Conservation (phyloP, 2,888 invertebrate species). For the Eupithecia insigniata region DNA sequence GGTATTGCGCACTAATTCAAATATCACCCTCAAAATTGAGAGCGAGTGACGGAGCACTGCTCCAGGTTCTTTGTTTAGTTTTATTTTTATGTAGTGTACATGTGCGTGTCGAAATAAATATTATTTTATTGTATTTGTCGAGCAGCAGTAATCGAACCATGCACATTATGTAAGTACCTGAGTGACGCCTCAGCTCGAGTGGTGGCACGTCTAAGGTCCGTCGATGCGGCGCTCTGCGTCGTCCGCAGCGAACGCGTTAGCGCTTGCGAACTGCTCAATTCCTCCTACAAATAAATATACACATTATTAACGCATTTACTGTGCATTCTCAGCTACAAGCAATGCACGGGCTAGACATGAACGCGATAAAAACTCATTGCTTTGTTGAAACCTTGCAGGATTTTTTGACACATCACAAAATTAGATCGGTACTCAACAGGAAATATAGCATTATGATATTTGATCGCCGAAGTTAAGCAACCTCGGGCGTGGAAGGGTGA, state of each 20-base stretch:
- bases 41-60: too few relatives aligned
- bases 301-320: neutral
- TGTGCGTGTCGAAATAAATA: too few relatives aligned
- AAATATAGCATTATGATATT: too few relatives aligned
- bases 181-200: slow-evolving; percentile 69
- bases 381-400: too few relatives aligned
- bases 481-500: too few relatives aligned
- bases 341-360: neutral
- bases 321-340: neutral
- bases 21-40: too few relatives aligned
- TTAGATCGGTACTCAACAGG: too few relatives aligned
- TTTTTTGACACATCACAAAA: neutral
- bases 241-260: slow-evolving; percentile 54
- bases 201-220: slow-evolving; percentile 67
- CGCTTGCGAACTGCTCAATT: slow-evolving; percentile 55
- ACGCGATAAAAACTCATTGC: too few relatives aligned
- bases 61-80: too few relatives aligned
- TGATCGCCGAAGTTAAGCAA: too few relatives aligned
- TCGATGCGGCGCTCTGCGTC: slow-evolving; percentile 59
- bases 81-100: too few relatives aligned
- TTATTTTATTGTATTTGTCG: neutral
- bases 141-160: neutral
- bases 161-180: slow-evolving; percentile 54
- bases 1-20: too few relatives aligned
- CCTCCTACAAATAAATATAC: slow-evolving; percentile 58